Evolutionary conservation across 2,113 vertebrate genomes (phyloP), one percentile per base, ranked within the genome.

Genomic region (Osmerus eperlanus): DNA sequence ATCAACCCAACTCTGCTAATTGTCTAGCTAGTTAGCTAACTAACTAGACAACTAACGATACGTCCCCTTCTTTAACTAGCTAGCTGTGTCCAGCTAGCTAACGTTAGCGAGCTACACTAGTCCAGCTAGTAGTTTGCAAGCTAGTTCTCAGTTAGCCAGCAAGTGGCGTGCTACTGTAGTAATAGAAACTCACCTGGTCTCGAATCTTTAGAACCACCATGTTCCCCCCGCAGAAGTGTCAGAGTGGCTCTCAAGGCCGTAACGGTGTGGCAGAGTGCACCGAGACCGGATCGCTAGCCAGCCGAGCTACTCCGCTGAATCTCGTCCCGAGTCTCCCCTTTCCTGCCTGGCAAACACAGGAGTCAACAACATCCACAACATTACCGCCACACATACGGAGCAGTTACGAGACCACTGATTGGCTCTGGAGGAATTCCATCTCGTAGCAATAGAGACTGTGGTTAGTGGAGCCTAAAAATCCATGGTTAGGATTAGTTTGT

Each of bases 181-280:
- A 16, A 0, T 47, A 47, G 68, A 23, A 55, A 73, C 76, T 77
- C 89, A 92, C 91, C 91, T 92, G 91, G 12, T 92, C 88, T 69
- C 86, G 88, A 65, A 92, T 86, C 84, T 86, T 90, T 76, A 91
- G 76, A 75, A 92, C 87, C 71, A 89, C 85, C 90, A 90, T 92
- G 51, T 80, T 88, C 76, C 32, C 6, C 14, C 23, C 23, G 2
- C 5, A 11, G 8, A 47, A 47, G 41, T 47, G 41, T 12, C 32
- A 5, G 32, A 36, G 32, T 36, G 32, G 32, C 32, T 36, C 41
- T 9, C 41, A 47, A 47, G 41, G 9, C 41, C 41, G 41, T 7
- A 11, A 12, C 41, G 9, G 41, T 47, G 7, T 47, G 41, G 41
- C 41, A 12, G 5, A 12, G 41, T 47, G 41, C 41, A 47, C 41